Percentiles rank a stretch among this genome's conserved stretches.
phyloP scores from a whole-genome alignment of 2,888 invertebrate species.

The Sesia apiformis region DNA sequence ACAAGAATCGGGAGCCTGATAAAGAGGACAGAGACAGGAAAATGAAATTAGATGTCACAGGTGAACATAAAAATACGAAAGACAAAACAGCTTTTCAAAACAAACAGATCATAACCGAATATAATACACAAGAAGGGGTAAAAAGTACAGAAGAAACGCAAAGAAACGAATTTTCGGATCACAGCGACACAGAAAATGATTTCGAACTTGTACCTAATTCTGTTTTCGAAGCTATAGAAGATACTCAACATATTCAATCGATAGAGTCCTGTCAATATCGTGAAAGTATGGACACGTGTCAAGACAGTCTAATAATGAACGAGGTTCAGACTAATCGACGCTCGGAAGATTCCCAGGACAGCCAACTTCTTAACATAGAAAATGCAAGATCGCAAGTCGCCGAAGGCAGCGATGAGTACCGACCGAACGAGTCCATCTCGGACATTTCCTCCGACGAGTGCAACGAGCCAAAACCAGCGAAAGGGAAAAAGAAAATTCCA shows the following conservation, averaged over 20 bases:
- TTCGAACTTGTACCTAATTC: slow-evolving; percentile 17
- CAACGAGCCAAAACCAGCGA: slow-evolving; percentile 1
- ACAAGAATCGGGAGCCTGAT: neutral
- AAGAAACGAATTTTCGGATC: slow-evolving; percentile 7
- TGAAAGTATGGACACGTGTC: neutral
- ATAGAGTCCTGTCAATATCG: neutral
- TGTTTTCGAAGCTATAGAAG: slow-evolving; percentile 18
- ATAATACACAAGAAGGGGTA: slow-evolving; percentile 2
- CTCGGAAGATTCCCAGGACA: slow-evolving; percentile 9
- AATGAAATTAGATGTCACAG: slow-evolving; percentile 2
- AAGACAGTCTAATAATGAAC: neutral
- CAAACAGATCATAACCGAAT: neutral
- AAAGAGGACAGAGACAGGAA: neutral
- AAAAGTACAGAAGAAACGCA: neutral
- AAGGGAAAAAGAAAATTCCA: slow-evolving; percentile 15
- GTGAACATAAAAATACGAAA: neutral
- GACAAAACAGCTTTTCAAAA: neutral
- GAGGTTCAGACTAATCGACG: neutral
- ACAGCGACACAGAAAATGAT: slow-evolving; percentile 12
- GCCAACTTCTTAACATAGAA: neutral
- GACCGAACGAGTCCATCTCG: neutral
- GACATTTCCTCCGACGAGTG: neutral
- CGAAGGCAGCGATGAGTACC: neutral
- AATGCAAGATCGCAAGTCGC: neutral
- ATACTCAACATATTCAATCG: slow-evolving; percentile 16